These are phyloP conservation scores for Puffinus mauretanicus DNA, from an alignment of 2,113 vertebrate species.

Conservation along the genomic window DNA sequence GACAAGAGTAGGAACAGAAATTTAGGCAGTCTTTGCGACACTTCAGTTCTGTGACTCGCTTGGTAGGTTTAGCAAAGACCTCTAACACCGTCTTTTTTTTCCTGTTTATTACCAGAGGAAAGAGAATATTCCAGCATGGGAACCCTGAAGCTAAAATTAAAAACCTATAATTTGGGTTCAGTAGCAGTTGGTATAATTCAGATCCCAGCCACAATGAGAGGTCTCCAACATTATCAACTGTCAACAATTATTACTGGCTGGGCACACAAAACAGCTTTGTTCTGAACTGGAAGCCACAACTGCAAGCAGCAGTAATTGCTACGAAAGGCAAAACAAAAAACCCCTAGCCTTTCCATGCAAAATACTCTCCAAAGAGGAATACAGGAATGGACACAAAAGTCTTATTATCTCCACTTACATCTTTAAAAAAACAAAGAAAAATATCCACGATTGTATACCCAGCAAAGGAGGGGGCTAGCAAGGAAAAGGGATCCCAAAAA, in stretches of 20 bases:
- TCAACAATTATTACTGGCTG: conserved; percentile 30
- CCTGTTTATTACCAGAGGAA: neutral
- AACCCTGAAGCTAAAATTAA: conserved; percentile 29
- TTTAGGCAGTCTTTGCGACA: neutral
- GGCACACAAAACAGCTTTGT: conserved; percentile 49
- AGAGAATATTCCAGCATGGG: neutral
- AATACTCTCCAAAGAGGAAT: neutral
- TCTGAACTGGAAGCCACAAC: conserved; percentile 48
- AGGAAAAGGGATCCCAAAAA: neutral
- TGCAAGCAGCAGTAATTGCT: conserved; percentile 41
- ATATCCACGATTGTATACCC: neutral
- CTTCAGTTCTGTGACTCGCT: neutral
- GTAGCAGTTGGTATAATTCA: conserved; percentile 16
- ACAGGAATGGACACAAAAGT: neutral
- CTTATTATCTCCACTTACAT: neutral
- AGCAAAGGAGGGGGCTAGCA: neutral
- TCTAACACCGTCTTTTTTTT: neutral
- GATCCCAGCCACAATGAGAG: conserved; percentile 33
- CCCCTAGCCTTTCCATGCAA: neutral
- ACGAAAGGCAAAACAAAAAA: conserved; percentile 30
- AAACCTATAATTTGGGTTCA: neutral
- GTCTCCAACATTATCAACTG: conserved; percentile 20
- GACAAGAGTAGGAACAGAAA: neutral
- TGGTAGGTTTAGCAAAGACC: neutral
- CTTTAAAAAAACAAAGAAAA: neutral